Conservation (phyloP, 2,113 vertebrate genomes). For the Leptobrachium leishanense region DNA sequence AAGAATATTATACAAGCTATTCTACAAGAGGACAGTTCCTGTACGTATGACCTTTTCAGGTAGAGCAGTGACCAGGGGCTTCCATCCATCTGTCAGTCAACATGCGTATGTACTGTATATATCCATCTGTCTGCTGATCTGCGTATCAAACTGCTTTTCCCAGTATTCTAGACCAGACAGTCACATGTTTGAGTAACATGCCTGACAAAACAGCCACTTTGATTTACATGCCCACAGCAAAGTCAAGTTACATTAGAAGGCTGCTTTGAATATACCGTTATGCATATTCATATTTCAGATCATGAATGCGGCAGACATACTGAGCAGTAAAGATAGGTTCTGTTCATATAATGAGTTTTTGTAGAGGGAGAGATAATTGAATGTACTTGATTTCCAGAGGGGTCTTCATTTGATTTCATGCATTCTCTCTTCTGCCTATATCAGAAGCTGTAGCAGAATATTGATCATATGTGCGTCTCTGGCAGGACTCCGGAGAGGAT, state of each 20-base stretch:
- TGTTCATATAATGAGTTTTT: conserved; percentile 37
- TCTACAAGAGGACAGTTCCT: no score
- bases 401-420: conserved; percentile 28
- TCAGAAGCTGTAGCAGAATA: neutral
- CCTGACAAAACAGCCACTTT: conserved; percentile 7
- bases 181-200: neutral
- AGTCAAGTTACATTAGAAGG: conserved; percentile 33
- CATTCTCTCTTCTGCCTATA: conserved; percentile 7
- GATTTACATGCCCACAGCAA: conserved; percentile 40
- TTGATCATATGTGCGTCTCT: conserved; percentile 15
- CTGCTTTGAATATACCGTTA: conserved; percentile 14
- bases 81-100: no score
- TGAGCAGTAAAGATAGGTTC: conserved; percentile 23
- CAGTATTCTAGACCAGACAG: neutral
- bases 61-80: no score
- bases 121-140: no score
- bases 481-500: neutral
- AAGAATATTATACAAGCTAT: no score
- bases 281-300: conserved; percentile 42
- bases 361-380: conserved; percentile 32
- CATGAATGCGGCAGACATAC: conserved; percentile 21
- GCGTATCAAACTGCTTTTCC: no score
- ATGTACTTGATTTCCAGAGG: conserved; percentile 38
- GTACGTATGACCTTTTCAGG: no score
- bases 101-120: no score